Percentiles rank a stretch among this genome's conserved stretches.
Evolutionary conservation across 1,140 invertebrate genomes (phyloP).

Genomic region (Aradophagus sp.): DNA sequence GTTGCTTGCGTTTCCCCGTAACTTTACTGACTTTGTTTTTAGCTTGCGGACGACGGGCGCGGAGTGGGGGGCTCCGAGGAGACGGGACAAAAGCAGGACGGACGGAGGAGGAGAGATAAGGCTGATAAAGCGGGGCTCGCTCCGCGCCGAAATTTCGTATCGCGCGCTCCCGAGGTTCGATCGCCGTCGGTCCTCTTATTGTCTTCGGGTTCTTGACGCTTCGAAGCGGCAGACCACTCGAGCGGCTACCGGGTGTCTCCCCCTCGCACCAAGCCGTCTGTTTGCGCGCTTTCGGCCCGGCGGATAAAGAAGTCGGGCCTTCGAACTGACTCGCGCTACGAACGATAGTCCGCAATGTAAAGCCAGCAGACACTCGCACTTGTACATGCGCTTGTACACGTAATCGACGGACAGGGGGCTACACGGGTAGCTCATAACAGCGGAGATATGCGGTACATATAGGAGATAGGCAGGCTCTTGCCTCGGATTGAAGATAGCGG

Average conservation of each 20-base stretch:
- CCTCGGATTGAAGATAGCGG: constrained; percentile 36
- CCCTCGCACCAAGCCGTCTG: background rate
- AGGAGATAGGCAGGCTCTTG: constrained; percentile 21
- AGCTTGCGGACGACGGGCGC: constrained; percentile 59
- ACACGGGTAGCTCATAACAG: constrained; percentile 10
- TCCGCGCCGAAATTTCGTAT: constrained; percentile 53
- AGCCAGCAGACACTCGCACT: constrained; percentile 26
- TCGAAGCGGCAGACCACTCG: constrained; percentile 44
- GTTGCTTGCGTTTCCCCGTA: constrained; percentile 73
- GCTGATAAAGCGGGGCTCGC: constrained; percentile 57
- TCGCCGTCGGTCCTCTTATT: constrained; percentile 42
- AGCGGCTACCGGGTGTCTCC: constrained; percentile 52
- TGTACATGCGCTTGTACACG: background rate
- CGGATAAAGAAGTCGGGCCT: no score
- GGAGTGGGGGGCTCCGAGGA: constrained; percentile 31
- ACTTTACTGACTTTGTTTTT: constrained; percentile 74
- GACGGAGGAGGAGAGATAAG: constrained; percentile 56
- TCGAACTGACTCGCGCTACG: no score
- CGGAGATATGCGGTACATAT: no score
- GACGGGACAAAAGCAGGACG: constrained; percentile 38
- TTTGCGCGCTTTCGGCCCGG: background rate
- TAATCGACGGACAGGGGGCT: constrained; percentile 6
- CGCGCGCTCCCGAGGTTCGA: constrained; percentile 25
- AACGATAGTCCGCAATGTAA: constrained; percentile 4
- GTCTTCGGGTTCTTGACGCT: constrained; percentile 46